Conservation (phyloP, 2,113 vertebrate genomes). For the Psilopogon haemacephalus region DNA sequence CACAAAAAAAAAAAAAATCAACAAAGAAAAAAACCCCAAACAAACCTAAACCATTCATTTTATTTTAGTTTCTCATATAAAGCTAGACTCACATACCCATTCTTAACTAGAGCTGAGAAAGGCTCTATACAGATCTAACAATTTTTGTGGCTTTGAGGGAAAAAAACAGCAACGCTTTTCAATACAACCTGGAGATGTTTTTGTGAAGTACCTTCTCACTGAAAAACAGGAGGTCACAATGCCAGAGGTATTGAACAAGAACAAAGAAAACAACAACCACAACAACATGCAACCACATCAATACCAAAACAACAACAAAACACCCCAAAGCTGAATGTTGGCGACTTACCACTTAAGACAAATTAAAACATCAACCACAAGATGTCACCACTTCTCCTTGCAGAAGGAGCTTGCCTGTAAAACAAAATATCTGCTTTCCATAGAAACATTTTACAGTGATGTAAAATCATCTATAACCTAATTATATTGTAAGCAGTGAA, state of each 20-base stretch:
- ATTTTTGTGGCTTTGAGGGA: background rate
- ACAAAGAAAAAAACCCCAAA: no score
- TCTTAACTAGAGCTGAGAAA: background rate
- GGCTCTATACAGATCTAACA: background rate
- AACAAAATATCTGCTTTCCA: background rate
- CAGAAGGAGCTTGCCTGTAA: background rate
- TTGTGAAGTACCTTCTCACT: background rate
- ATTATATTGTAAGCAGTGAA: background rate
- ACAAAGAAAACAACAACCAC: background rate
- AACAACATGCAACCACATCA: no score
- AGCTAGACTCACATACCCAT: background rate
- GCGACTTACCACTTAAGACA: background rate
- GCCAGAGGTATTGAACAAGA: background rate
- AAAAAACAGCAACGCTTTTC: background rate
- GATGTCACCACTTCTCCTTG: constrained; percentile 61
- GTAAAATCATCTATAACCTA: background rate
- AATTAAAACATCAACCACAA: constrained; percentile 42
- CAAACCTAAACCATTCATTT: background rate
- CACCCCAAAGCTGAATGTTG: background rate
- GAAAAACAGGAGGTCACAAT: background rate
- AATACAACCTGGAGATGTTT: background rate
- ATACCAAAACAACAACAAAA: no score
- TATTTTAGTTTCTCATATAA: background rate
- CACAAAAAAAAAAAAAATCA: no score
- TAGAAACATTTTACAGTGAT: background rate